Evolutionary conservation across 1,140 invertebrate species (phyloP), one percentile per base, ranked within the genome.

Genomic region (Lepidotrigona ventralis): DNA sequence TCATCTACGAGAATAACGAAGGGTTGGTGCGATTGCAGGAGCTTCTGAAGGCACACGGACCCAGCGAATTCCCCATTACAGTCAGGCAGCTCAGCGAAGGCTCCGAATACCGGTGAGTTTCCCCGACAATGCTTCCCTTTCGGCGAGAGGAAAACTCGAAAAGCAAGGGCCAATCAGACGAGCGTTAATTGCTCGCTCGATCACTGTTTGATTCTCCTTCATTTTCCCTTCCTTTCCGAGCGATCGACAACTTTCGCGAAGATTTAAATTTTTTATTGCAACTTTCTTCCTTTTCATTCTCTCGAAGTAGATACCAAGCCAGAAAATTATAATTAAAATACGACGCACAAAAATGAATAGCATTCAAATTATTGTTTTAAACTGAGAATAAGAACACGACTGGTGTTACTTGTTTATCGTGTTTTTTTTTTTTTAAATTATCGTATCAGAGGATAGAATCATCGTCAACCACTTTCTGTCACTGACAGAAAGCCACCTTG

Each of bases 1-100:
- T 99, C 85, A 97, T 99, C 79, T 99, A 99, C 93, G 98, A 99
- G 94, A 98, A 97, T 94, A 98, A 98, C 92, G 98, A 99, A 91
- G 98, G 98, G 68, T 94, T 99, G 81, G 97, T 99, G 39, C 95
- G 98, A 76, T 95, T 99, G 15, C 98, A 99, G 93, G 98, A 98
- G 92, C 95, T 99, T 63, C 95, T 99, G 17, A 99, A 99, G 94
- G 97, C 97, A 17, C 97, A 98, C 85, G 97, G 97, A 75, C 96
- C 97, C 23, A 97, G 96, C 56, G 97, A 97, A 88, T 96, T 97
- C 93, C 97, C 97, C 12, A 97, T 98, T 69, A 96, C 97, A 6
- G 97, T 98, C 9, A 95, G 97, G 81, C 97, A 98, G 90, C 93
- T 98, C 33, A 96, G 96, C 73, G 97, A 97, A 93, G 96, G 96